Evolutionary conservation across 1,140 invertebrate species (phyloP).

Genomic region (Macrobrachium rosenbergii): DNA sequence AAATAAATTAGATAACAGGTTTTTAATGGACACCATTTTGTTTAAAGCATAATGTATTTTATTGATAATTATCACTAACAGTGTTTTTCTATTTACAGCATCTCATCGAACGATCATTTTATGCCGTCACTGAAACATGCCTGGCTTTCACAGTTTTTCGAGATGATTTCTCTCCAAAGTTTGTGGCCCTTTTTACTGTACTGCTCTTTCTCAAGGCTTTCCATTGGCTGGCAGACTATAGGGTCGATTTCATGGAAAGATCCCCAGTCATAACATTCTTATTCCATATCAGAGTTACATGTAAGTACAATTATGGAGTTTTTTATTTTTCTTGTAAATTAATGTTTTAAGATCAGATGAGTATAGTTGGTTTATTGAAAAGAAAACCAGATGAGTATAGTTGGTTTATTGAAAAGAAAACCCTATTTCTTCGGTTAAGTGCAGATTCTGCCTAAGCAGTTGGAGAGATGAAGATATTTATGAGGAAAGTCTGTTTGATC

Average conservation of each 20-base stretch:
- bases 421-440: too few species aligned
- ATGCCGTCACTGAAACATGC: slow-evolving; percentile 98
- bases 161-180: slow-evolving; percentile 99
- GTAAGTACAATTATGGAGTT: slow-evolving; percentile 72
- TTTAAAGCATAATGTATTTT: not conserved
- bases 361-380: too few species aligned
- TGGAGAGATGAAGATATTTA: too few species aligned
- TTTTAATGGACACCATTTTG: not conserved
- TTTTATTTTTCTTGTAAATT: not conserved
- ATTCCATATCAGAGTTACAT: slow-evolving; percentile 94
- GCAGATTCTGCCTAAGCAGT: too few species aligned
- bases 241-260: slow-evolving; percentile 92
- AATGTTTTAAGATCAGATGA: not conserved
- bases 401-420: too few species aligned
- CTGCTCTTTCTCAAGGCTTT: slow-evolving; percentile 98
- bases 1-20: too few species aligned
- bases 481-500: too few species aligned
- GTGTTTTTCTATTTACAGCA: slow-evolving; percentile 78
- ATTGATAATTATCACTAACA: not conserved
- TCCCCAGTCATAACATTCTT: slow-evolving; percentile 92
- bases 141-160: slow-evolving; percentile 98
- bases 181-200: slow-evolving; percentile 97
- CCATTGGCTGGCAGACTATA: slow-evolving; percentile 99
- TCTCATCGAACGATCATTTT: slow-evolving; percentile 98
- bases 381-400: too few species aligned